phyloP scores from a whole-genome alignment of 2,113 vertebrate genomes.

The Hippoglossus stenolepis region DNA sequence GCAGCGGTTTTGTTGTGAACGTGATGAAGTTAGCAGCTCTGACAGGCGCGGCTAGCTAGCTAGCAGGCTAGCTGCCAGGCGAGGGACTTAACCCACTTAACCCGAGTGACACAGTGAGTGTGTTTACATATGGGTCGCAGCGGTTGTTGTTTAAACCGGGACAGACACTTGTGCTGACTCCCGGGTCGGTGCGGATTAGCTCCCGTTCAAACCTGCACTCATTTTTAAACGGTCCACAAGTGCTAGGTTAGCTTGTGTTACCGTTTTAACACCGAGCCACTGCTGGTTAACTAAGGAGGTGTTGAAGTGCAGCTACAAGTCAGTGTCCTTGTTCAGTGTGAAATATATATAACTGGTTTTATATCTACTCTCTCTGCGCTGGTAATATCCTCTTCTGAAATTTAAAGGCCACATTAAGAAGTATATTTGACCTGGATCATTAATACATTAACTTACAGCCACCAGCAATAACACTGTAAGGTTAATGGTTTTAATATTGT shows the following conservation, averaged over 20 bases:
- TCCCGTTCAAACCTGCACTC: conserved; percentile 2
- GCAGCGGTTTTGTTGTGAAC: neutral
- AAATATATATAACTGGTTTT: neutral
- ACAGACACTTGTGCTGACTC: neutral
- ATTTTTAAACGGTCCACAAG: conserved; percentile 17
- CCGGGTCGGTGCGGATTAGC: neutral
- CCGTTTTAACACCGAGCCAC: conserved; percentile 35
- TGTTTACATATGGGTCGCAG: conserved; percentile 49
- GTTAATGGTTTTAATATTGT: too few relatives aligned
- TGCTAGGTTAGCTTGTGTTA: conserved; percentile 49
- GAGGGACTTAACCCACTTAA: conserved; percentile 55
- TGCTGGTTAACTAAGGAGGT: conserved; percentile 28
- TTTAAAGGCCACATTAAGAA: neutral
- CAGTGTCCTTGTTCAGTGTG: neutral
- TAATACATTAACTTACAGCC: neutral
- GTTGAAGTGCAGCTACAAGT: neutral
- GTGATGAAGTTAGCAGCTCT: conserved; percentile 28
- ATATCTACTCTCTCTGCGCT: neutral
- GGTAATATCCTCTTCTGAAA: neutral
- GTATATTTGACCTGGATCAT: neutral
- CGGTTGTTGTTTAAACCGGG: conserved; percentile 8
- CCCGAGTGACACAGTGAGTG: conserved; percentile 56
- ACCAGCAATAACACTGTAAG: neutral
- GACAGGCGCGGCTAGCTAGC: conserved; percentile 49
- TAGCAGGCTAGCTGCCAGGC: conserved; percentile 47